Evolutionary conservation across 2,888 invertebrate genomes (phyloP), one percentile per base, ranked within the genome.

Genomic region (Drosophila koepferae): DNA sequence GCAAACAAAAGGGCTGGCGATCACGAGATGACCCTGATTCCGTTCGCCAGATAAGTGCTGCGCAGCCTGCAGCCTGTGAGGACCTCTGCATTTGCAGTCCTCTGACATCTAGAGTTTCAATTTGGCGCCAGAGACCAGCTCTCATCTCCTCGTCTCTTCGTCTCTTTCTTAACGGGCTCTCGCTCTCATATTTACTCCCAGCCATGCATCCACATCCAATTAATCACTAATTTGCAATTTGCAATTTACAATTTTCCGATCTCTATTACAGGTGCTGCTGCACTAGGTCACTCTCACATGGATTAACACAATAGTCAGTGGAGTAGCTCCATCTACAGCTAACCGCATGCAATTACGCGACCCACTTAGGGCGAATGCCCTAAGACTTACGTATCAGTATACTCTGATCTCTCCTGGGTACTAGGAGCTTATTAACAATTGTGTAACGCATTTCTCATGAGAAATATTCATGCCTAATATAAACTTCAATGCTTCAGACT

Each of bases 1-100:
- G 49, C 63, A 49, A 61, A 78, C 67, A 68, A 68, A 65, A 56
- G 77, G 65, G 49, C 66, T 77, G 62, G 53, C 72, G 75, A 72
- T 75, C 75, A 77, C 63, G 66, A 75, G 63, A 34, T 67, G 72
- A 66, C 72, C 66, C 72, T 77, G 66, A 75, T 77, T 75, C 63
- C 65, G 72, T 65, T 23, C 56, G 31, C 34, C 59, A 65, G 75
- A 75, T 75, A 77, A 75, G 49, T 41, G 72, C 64, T 65, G 54
- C 64, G 59, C 28, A 40, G 56, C 49, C 49, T 18, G 20, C 49
- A 51, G 49, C 38, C 62, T 34, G 36, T 40, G 72, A 74, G 72
- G 74, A 72, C 65, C 54, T 77, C 40, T 34, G 8, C 53, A 53
- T 71, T 56, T 40, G 62, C 54, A 36, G 58, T 40, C 34, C 51